Percentiles rank a stretch among this genome's conserved stretches.
Evolutionary conservation across 1,140 invertebrate species (phyloP).

Genomic region (Penaeus chinensis): DNA sequence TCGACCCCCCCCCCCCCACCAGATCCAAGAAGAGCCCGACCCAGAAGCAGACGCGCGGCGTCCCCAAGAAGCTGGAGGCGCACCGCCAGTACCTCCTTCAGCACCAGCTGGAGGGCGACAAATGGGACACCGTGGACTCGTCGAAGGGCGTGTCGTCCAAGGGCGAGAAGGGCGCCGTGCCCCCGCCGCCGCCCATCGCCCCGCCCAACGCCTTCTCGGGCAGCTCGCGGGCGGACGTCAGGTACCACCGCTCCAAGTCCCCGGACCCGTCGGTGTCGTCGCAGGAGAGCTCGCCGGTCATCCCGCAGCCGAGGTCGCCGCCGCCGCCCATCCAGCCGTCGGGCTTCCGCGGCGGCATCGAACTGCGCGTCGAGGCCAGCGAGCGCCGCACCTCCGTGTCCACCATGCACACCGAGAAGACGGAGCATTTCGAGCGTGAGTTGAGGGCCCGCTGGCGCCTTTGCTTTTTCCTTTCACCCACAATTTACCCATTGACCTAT

Average conservation of each 20-base stretch:
- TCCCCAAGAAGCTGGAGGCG: conserved; percentile 80
- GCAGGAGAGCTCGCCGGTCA: conserved; percentile 68
- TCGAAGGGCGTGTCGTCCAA: conserved; percentile 32
- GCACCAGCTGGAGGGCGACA: conserved; percentile 79
- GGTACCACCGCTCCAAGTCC: conserved; percentile 29
- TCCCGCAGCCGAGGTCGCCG: conserved; percentile 71
- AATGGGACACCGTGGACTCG: conserved; percentile 61
- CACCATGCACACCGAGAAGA: conserved; percentile 80
- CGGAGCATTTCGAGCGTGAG: conserved; percentile 78
- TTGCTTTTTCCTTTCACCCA: background rate
- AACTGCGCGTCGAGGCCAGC: conserved; percentile 20
- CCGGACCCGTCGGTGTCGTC: conserved; percentile 66
- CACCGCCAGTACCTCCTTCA: conserved; percentile 86
- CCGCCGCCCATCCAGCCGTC: conserved; percentile 78
- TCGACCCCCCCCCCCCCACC: background rate
- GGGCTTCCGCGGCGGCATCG: conserved; percentile 57
- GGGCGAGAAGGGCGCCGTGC: conserved; percentile 64
- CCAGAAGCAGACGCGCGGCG: conserved; percentile 70
- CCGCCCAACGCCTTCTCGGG: conserved; percentile 42
- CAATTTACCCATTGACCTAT: too few species aligned
- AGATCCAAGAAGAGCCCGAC: conserved; percentile 68
- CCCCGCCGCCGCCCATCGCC: conserved; percentile 64
- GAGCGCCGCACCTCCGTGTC: conserved; percentile 75
- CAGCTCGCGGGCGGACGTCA: conserved; percentile 21
- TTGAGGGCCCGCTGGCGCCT: conserved; percentile 51